Percentiles rank a stretch among this genome's conserved stretches.
Evolutionary conservation across 2,888 invertebrate genomes (phyloP).

Genomic region (Onthophagus sagittarius): DNA sequence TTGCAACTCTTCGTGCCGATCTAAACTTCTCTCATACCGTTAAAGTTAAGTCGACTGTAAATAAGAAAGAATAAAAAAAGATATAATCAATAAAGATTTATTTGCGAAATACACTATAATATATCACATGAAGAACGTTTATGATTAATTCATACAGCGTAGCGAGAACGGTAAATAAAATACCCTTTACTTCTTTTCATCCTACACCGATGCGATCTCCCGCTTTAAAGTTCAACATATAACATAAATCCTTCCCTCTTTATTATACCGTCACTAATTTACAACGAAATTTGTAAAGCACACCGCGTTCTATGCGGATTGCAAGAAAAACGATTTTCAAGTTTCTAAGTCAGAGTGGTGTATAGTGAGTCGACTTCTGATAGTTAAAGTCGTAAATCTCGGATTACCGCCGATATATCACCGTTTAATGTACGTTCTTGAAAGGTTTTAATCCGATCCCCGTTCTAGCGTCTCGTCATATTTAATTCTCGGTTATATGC

Average conservation of each 20-base stretch:
- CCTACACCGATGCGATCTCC: neutral
- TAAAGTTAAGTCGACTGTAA: slow-evolving; percentile 1
- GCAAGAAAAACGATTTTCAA: neutral
- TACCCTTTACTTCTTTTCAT: neutral
- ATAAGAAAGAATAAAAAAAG: neutral
- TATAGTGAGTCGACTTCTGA: too few species aligned
- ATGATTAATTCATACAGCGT: neutral
- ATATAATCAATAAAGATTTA: neutral
- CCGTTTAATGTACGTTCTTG: neutral
- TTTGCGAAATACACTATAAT: neutral
- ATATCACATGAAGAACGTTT: neutral
- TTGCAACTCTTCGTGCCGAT: slow-evolving; percentile 26
- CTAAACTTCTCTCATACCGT: slow-evolving; percentile 24
- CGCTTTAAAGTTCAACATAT: neutral
- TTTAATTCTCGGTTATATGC: neutral
- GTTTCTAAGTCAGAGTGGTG: neutral
- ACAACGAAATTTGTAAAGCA: neutral
- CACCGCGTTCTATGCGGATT: neutral
- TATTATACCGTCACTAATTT: neutral
- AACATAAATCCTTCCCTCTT: neutral
- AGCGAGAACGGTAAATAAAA: neutral
- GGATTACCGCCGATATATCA: neutral
- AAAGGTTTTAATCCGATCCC: neutral
- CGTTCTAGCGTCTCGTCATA: neutral
- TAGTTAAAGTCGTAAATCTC: neutral